These are phyloP conservation scores for Gymnobelideus leadbeateri DNA, from an alignment of 2,113 vertebrate genomes.

Conservation along the genomic window DNA sequence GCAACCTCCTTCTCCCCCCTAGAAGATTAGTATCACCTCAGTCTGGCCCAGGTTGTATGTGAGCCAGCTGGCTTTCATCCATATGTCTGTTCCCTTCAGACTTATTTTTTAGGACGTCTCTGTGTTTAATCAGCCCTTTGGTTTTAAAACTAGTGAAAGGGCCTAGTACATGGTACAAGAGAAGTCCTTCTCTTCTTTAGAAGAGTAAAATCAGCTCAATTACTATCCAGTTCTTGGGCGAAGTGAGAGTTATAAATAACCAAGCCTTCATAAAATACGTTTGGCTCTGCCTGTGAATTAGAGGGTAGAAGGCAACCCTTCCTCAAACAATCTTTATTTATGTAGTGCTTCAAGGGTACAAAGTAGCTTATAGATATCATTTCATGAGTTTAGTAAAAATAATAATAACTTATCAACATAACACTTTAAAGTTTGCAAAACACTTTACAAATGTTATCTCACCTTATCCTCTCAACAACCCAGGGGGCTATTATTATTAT, in stretches of 20 bases:
- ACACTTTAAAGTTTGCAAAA: not conserved
- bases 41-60: not conserved
- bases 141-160: slow-evolving; percentile 31
- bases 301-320: not conserved
- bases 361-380: not conserved
- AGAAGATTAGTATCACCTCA: not conserved
- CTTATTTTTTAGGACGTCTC: slow-evolving; percentile 14
- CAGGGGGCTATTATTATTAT: not conserved
- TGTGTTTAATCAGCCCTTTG: not conserved
- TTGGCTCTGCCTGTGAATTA: not conserved
- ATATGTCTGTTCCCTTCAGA: not conserved
- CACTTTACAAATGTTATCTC: not conserved
- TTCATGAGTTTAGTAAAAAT: not conserved
- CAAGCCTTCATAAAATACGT: slow-evolving; percentile 14
- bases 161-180: not conserved
- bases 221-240: not conserved
- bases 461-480: not conserved
- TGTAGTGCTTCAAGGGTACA: not conserved
- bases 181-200: not conserved
- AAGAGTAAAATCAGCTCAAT: not conserved
- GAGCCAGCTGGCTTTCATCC: slow-evolving; percentile 10
- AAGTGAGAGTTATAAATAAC: not conserved
- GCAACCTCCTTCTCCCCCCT: not conserved
- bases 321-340: not conserved
- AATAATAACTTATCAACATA: not conserved